Percentiles rank a stretch among this genome's conserved stretches.
Evolutionary conservation across 2,888 invertebrate species (phyloP).

Genomic region (Choreutis nemorana): DNA sequence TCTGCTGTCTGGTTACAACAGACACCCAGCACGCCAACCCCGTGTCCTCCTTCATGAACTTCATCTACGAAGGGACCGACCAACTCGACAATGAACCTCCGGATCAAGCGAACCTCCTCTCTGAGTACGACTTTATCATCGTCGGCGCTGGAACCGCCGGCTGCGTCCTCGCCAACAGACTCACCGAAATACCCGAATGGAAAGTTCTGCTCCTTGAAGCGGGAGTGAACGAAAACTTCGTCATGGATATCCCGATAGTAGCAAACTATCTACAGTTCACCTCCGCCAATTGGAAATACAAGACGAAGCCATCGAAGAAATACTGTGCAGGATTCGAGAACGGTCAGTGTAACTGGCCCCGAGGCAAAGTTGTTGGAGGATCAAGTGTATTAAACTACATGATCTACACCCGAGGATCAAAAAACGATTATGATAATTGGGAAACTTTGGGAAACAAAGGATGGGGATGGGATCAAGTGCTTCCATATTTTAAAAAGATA

Average conservation of each 20-base stretch:
- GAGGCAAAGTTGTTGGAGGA: slow-evolving; percentile 86
- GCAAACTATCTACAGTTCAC: slow-evolving; percentile 77
- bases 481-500: slow-evolving; percentile 80
- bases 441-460: slow-evolving; percentile 73
- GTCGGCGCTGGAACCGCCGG: slow-evolving; percentile 86
- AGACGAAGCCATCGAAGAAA: slow-evolving; percentile 76
- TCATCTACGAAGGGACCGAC: slow-evolving; percentile 59
- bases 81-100: slow-evolving; percentile 62
- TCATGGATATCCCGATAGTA: slow-evolving; percentile 80
- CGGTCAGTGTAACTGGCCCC: slow-evolving; percentile 78
- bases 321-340: slow-evolving; percentile 80
- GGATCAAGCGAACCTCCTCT: slow-evolving; percentile 50
- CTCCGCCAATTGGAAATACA: slow-evolving; percentile 81
- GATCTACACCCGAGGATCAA: slow-evolving; percentile 78
- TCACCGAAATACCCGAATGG: slow-evolving; percentile 75
- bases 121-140: slow-evolving; percentile 78
- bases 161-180: slow-evolving; percentile 75
- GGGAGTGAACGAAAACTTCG: slow-evolving; percentile 71
- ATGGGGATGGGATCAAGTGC: slow-evolving; percentile 76
- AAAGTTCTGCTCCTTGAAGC: slow-evolving; percentile 77
- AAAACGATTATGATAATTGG: slow-evolving; percentile 81
- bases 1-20: slow-evolving; percentile 24
- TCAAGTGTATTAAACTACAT: slow-evolving; percentile 82
- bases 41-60: slow-evolving; percentile 57
- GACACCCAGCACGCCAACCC: slow-evolving; percentile 35